phyloP scores from a whole-genome alignment of 1,140 invertebrate species.

The Wasmannia auropunctata region DNA sequence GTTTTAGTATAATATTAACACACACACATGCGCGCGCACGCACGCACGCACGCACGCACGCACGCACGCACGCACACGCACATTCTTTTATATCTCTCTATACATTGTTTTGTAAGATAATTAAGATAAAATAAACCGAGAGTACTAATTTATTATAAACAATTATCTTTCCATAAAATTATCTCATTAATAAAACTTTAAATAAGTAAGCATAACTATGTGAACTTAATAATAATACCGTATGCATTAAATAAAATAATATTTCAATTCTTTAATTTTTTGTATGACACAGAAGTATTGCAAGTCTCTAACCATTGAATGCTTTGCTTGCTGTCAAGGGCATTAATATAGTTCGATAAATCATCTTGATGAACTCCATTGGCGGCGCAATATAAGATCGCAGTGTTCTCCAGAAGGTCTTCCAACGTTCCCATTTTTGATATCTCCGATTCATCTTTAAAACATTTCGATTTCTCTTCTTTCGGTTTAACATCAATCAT shows the following conservation, averaged over 20 bases:
- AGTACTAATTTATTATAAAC: background rate
- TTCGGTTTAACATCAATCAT: constrained; percentile 7
- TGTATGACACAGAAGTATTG: constrained; percentile 34
- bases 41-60: too few relatives aligned
- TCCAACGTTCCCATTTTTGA: constrained; percentile 67
- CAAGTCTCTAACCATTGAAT: constrained; percentile 74
- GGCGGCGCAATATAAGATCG: constrained; percentile 78
- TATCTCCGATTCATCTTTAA: background rate
- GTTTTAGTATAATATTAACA: too few relatives aligned
- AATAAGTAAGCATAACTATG: background rate
- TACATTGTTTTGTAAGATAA: background rate
- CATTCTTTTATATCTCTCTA: background rate
- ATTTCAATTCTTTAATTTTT: background rate
- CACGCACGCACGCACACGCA: too few relatives aligned
- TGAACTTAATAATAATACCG: background rate
- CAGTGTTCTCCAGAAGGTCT: constrained; percentile 77
- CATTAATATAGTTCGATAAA: constrained; percentile 77
- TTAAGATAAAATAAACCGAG: background rate
- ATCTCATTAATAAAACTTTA: background rate
- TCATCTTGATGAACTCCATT: constrained; percentile 77
- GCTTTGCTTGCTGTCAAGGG: constrained; percentile 73
- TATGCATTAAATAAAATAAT: constrained; percentile 12
- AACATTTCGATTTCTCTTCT: background rate
- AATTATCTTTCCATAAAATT: background rate
- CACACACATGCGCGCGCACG: too few relatives aligned